phyloP scores from a whole-genome alignment of 1,140 invertebrate genomes.

The Drosophila pectinifera region DNA sequence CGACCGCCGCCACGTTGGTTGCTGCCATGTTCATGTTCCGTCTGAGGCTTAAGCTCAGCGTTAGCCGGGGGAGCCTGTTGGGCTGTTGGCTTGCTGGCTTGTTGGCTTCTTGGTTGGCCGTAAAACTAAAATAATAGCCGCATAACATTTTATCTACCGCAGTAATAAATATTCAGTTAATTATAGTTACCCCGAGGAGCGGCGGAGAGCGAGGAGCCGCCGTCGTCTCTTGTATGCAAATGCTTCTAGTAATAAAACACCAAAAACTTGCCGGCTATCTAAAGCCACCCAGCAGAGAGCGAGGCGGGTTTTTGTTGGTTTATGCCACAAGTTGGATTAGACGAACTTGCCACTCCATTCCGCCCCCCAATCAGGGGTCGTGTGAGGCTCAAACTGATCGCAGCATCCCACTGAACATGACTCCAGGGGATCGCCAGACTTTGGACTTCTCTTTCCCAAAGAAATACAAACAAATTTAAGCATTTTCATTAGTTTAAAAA shows the following conservation, averaged over 20 bases:
- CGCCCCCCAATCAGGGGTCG: neutral
- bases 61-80: slow-evolving; percentile 33
- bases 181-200: slow-evolving; percentile 62
- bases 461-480: no score
- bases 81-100: slow-evolving; percentile 13
- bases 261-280: slow-evolving; percentile 39
- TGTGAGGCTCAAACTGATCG: neutral
- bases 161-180: slow-evolving; percentile 83
- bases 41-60: slow-evolving; percentile 65
- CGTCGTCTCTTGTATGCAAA: slow-evolving; percentile 47
- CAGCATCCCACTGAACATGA: neutral
- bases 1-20: slow-evolving; percentile 28
- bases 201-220: neutral
- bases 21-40: slow-evolving; percentile 39
- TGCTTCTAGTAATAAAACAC: slow-evolving; percentile 53
- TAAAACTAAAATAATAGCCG: slow-evolving; percentile 84
- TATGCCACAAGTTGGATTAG: slow-evolving; percentile 10
- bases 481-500: no score
- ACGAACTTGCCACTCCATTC: slow-evolving; percentile 1
- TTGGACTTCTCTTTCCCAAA: no score
- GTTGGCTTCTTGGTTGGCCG: slow-evolving; percentile 59
- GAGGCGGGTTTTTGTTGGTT: neutral
- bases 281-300: slow-evolving; percentile 6
- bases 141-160: slow-evolving; percentile 83
- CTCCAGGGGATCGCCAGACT: no score